Evolutionary conservation across 2,797 vertebrate genomes (phyloP).

Genomic region (Heteromormyrus szaboi): DNA sequence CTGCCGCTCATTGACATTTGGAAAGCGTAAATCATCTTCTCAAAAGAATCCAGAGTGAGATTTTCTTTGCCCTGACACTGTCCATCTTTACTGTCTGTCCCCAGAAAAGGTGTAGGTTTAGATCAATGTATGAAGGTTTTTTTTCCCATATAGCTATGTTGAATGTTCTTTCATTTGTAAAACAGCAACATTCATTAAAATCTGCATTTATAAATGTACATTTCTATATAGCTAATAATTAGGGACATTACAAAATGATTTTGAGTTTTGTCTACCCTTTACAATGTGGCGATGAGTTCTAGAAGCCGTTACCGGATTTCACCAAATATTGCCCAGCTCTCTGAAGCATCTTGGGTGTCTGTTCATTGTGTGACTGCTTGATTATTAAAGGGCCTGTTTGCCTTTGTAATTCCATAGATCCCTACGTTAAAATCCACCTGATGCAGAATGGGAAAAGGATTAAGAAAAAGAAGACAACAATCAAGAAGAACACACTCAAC

Average conservation of each 20-base stretch:
- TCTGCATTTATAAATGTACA: not conserved
- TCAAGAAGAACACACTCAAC: conserved; percentile 97
- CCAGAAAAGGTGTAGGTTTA: not conserved
- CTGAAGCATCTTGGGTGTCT: not conserved
- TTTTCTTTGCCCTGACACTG: not conserved
- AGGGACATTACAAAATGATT: not conserved
- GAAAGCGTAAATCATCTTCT: conserved; percentile 33
- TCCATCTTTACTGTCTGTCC: not conserved
- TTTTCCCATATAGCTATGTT: not conserved
- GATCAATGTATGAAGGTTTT: not conserved
- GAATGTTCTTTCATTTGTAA: not conserved
- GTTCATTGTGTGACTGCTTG: not conserved
- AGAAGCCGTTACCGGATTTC: not conserved
- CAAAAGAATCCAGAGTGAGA: not conserved
- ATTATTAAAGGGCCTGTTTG: not conserved
- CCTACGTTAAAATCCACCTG: conserved; percentile 96
- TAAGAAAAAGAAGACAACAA: conserved; percentile 99
- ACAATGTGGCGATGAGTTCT: not conserved
- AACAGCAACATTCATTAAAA: not conserved
- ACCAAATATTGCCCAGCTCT: not conserved
- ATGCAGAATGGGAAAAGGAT: conserved; percentile 96
- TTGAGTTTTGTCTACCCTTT: not conserved
- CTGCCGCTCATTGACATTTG: conserved; percentile 31
- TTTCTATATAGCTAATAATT: not conserved
- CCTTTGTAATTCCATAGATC: conserved; percentile 67